Conservation (phyloP, 2,797 vertebrate species). For the Apodemus agrarius region DNA sequence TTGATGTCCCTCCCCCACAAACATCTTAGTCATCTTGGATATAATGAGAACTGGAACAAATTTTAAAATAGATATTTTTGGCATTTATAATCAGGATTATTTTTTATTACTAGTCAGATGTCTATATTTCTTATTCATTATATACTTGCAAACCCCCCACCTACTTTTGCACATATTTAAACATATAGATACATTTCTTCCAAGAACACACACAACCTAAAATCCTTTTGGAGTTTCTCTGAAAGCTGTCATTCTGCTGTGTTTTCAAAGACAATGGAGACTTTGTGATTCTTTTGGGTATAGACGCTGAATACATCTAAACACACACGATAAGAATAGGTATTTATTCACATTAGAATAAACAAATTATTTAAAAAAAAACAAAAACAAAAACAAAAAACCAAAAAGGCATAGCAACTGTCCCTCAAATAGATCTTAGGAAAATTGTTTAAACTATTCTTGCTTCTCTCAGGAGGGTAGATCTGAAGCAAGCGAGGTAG, state of each 20-base stretch:
- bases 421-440: slow-evolving; percentile 16
- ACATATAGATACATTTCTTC: background rate
- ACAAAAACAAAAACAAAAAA: background rate
- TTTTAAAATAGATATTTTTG: background rate
- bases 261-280: slow-evolving; percentile 23
- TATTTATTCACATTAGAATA: slow-evolving; percentile 16
- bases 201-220: background rate
- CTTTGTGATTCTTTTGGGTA: slow-evolving; percentile 7
- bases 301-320: background rate
- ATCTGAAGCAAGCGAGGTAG: slow-evolving; percentile 25
- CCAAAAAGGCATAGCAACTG: background rate
- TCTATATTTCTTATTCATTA: slow-evolving; percentile 9
- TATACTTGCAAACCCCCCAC: background rate
- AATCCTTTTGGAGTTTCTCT: background rate
- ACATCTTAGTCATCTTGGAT: background rate
- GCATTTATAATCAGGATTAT: slow-evolving; percentile 17
- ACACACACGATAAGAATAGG: background rate
- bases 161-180: background rate
- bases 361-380: background rate
- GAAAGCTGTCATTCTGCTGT: background rate
- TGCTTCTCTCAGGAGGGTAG: background rate
- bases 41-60: slow-evolving; percentile 15
- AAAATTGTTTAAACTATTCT: background rate
- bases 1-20: background rate
- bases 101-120: slow-evolving; percentile 40